These are phyloP conservation scores for Labrus mixtus DNA, from an alignment of 2,113 vertebrate genomes.

Conservation along the genomic window DNA sequence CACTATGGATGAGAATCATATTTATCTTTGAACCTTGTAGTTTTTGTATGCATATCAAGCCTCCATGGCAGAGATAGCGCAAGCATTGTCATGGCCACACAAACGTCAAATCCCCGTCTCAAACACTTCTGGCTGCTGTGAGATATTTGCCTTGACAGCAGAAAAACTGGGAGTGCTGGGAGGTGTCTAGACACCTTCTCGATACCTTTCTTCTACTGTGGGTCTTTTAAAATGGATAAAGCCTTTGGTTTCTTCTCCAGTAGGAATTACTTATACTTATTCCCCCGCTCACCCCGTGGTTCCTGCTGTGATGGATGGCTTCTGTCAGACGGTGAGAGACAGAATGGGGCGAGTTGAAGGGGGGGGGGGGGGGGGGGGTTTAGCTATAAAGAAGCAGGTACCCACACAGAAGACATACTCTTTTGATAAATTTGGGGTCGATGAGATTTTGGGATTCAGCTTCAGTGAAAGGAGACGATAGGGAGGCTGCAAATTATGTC, in stretches of 20 bases:
- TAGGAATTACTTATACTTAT: conserved; percentile 22
- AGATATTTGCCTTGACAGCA: conserved; percentile 45
- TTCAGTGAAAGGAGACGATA: conserved; percentile 19
- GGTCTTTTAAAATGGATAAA: not conserved
- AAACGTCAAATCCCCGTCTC: conserved; percentile 15
- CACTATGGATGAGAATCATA: too few species aligned
- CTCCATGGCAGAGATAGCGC: conserved; percentile 1
- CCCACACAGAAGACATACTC: conserved; percentile 8
- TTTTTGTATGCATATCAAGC: not conserved
- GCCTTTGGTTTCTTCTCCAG: conserved; percentile 17
- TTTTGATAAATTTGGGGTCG: conserved; percentile 42
- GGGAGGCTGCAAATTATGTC: conserved; percentile 20
- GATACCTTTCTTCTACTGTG: not conserved
- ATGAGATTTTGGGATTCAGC: conserved; percentile 55
- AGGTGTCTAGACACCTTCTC: conserved; percentile 18
- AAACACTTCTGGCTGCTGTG: conserved; percentile 6
- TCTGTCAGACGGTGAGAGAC: conserved; percentile 47
- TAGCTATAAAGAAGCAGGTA: conserved; percentile 26
- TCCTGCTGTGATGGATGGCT: conserved; percentile 41
- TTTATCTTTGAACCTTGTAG: too few species aligned
- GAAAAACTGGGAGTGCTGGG: conserved; percentile 13
- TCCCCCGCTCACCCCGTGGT: conserved; percentile 30
- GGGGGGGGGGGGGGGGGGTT: conserved; percentile 51
- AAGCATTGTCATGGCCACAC: not conserved
- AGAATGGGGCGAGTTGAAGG: conserved; percentile 69